These are phyloP conservation scores for Pissodes strobi DNA, from an alignment of 1,140 invertebrate genomes.

Conservation along the genomic window DNA sequence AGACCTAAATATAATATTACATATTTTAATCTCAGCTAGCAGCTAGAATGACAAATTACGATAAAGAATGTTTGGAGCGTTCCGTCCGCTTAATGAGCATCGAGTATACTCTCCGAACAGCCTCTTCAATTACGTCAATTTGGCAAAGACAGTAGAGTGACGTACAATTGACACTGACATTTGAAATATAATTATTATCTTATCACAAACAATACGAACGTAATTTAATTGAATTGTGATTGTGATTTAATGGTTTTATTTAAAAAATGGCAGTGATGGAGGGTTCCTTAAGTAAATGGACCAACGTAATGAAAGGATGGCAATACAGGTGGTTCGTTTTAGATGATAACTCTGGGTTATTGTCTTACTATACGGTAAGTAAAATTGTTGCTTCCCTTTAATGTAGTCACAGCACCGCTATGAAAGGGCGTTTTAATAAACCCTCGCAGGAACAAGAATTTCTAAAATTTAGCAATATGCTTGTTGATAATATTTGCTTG, in stretches of 20 bases:
- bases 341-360: slow-evolving; percentile 90
- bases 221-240: not conserved
- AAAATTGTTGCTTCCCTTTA: slow-evolving; percentile 11
- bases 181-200: not conserved
- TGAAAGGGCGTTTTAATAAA: slow-evolving; percentile 6
- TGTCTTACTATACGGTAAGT: slow-evolving; percentile 97
- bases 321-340: slow-evolving; percentile 99
- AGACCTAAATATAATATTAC: too few relatives aligned
- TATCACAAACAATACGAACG: slow-evolving; percentile 10
- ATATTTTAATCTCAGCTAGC: too few relatives aligned
- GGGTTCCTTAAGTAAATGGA: slow-evolving; percentile 99
- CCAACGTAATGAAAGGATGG: slow-evolving; percentile 99
- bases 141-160: not conserved
- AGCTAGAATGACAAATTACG: too few relatives aligned
- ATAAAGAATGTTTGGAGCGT: too few relatives aligned
- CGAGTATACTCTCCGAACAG: too few relatives aligned
- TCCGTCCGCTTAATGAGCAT: too few relatives aligned
- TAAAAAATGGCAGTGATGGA: slow-evolving; percentile 77
- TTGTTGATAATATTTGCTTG: too few relatives aligned
- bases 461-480: too few relatives aligned
- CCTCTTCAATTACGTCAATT: not conserved
- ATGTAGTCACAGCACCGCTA: not conserved
- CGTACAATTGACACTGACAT: not conserved
- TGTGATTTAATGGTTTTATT: slow-evolving; percentile 12
- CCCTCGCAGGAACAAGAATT: too few relatives aligned